Percentiles rank a stretch among this genome's conserved stretches.
These are phyloP conservation scores for Geotrupes spiniger DNA, from an alignment of 2,888 invertebrate genomes.

Conservation along the genomic window DNA sequence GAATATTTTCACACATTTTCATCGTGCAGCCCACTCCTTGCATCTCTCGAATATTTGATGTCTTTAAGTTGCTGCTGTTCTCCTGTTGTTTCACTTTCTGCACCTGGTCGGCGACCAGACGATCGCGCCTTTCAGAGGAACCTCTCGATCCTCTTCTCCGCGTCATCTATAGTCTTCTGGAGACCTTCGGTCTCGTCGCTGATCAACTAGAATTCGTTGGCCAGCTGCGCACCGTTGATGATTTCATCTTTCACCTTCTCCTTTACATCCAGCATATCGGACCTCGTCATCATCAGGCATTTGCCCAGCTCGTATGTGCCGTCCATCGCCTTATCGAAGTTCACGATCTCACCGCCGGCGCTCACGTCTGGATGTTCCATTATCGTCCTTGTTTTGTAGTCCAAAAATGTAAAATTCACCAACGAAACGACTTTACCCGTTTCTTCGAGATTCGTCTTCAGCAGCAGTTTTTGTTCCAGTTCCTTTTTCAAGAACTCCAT, in stretches of 20 bases:
- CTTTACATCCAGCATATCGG: conserved; percentile 37
- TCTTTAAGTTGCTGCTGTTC: conserved; percentile 22
- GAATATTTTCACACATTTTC: conserved; percentile 19
- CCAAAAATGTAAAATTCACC: conserved; percentile 23
- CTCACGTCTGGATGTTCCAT: conserved; percentile 21
- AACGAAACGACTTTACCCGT: conserved; percentile 40
- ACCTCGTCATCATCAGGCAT: conserved; percentile 37
- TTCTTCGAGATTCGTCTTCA: conserved; percentile 43
- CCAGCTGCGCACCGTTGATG: conserved; percentile 32
- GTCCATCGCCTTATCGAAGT: conserved; percentile 18
- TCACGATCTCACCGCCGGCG: conserved; percentile 9
- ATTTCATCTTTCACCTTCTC: conserved; percentile 36
- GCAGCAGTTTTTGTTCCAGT: conserved; percentile 39
- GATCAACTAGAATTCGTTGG: conserved; percentile 33
- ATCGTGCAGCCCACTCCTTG: conserved; percentile 7
- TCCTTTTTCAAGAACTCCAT: conserved; percentile 40
- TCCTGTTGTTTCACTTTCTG: conserved; percentile 27
- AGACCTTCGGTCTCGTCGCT: conserved; percentile 36
- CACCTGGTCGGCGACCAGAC: conserved; percentile 30
- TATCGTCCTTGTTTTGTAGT: conserved; percentile 2
- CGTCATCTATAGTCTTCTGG: conserved; percentile 36
- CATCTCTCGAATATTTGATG: conserved; percentile 10
- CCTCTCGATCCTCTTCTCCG: conserved; percentile 36
- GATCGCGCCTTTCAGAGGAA: conserved; percentile 33
- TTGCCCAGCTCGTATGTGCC: conserved; percentile 38